These are phyloP conservation scores for Speoplatyrhinus poulsoni DNA, from an alignment of 2,113 vertebrate species.

Conservation along the genomic window DNA sequence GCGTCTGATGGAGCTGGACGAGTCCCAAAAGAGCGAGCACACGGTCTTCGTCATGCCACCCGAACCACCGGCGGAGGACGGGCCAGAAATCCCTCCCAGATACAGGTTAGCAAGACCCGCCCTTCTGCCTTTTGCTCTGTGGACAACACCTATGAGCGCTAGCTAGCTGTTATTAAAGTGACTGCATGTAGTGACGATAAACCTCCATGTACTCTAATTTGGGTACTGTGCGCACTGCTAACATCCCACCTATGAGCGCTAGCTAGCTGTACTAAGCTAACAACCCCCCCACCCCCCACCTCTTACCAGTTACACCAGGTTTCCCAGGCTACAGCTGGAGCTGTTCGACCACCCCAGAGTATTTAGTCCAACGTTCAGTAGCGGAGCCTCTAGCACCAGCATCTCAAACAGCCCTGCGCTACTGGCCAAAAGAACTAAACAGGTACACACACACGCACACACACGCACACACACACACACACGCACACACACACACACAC, in stretches of 20 bases:
- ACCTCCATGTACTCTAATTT: no score
- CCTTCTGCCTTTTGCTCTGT: neutral
- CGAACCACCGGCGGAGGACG: conserved; percentile 80
- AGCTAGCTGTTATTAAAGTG: neutral
- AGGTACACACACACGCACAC: conserved; percentile 74
- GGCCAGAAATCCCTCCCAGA: conserved; percentile 71
- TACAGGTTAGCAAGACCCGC: conserved; percentile 78
- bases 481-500: neutral
- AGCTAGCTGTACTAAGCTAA: neutral
- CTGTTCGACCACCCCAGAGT: conserved; percentile 90
- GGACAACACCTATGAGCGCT: neutral
- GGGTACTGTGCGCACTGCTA: no score
- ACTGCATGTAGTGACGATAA: no score
- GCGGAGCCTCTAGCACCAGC: conserved; percentile 78
- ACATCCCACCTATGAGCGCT: no score
- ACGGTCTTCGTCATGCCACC: conserved; percentile 94
- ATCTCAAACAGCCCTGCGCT: conserved; percentile 91
- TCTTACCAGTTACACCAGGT: conserved; percentile 87
- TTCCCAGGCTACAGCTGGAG: conserved; percentile 85
- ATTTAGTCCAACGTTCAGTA: conserved; percentile 81
- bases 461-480: neutral
- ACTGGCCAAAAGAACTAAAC: conserved; percentile 95
- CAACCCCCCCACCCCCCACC: conserved; percentile 5
- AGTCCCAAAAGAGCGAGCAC: conserved; percentile 96
- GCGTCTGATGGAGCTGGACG: conserved; percentile 90